Evolutionary conservation across 1,140 invertebrate genomes (phyloP), one percentile per base, ranked within the genome.

Genomic region (Delia radicum): DNA sequence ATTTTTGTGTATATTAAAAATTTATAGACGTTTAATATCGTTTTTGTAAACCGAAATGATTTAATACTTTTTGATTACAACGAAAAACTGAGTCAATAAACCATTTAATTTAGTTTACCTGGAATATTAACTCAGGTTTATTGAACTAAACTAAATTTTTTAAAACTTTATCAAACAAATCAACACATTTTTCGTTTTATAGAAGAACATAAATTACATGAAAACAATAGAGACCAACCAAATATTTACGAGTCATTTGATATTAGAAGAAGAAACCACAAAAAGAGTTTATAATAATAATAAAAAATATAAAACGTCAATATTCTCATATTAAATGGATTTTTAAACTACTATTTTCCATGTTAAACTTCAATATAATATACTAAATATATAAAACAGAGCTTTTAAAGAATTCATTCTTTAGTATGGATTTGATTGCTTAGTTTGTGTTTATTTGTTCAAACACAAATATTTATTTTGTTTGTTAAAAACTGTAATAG

Each of bases 31-130:
- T 55, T 55, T 21, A 55, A 55, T 21, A 55, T 55, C 24, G 8
- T 21, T 8, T 55, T 55, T 21, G 5, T 21, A 48, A 21, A 55
- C 18, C n/a, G 24, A 55, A 21, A 55, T 21, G 48, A 55, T 55
- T 55, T 55, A 55, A 55, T 21, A 21, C 46, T 55, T 55, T 55
- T 55, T 21, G n/a, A 21, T 55, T 10, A 55, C 48, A 55, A 55
- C n/a, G n/a, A 55, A 55, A 55, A 55, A 18, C 48, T 55, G 48
- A 55, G 48, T 55, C 48, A 55, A 55, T 55, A 55, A 55, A 55
- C 18, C 48, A 55, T 55, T 55, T 55, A 55, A 55, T 55, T 55
- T 55, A 21, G 48, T 55, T 55, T 55, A 21, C 48, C 48, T 21
- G n/a, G 48, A 55, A 55, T 55, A 55, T 55, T 55, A 55, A 55